These are phyloP conservation scores for Serilophus lunatus DNA, from an alignment of 2,113 vertebrate genomes.

Conservation along the genomic window DNA sequence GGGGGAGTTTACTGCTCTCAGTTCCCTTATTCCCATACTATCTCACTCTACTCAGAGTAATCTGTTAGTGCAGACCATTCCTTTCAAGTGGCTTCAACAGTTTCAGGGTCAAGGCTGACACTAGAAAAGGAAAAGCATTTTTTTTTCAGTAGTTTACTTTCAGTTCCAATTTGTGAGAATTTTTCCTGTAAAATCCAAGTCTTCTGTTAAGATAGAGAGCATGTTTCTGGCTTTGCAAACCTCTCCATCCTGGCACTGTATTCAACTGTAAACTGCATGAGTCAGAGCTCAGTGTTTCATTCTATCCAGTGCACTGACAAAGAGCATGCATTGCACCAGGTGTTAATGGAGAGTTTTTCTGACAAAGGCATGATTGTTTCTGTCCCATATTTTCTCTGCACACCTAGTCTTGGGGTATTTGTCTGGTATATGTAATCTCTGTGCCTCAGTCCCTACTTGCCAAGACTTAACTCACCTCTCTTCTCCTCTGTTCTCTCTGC, in stretches of 20 bases:
- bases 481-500: neutral
- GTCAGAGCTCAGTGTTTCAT: neutral
- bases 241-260: neutral
- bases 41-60: neutral
- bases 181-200: neutral
- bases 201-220: neutral
- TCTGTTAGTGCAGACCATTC: neutral
- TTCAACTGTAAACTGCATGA: rapidly evolving
- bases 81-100: neutral
- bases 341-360: neutral
- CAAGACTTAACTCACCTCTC: neutral
- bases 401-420: neutral
- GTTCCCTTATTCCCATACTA: neutral
- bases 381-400: neutral
- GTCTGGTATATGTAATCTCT: neutral
- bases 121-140: neutral
- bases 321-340: rapidly evolving
- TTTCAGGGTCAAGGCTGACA: neutral
- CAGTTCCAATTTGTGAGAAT: neutral
- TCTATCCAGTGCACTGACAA: neutral
- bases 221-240: neutral
- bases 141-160: neutral
- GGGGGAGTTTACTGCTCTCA: neutral
- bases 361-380: rapidly evolving
- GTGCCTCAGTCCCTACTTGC: rapidly evolving